Percentiles rank a stretch among this genome's conserved stretches.
Conservation (phyloP, 2,113 vertebrate species). For the Lepus americanus region DNA sequence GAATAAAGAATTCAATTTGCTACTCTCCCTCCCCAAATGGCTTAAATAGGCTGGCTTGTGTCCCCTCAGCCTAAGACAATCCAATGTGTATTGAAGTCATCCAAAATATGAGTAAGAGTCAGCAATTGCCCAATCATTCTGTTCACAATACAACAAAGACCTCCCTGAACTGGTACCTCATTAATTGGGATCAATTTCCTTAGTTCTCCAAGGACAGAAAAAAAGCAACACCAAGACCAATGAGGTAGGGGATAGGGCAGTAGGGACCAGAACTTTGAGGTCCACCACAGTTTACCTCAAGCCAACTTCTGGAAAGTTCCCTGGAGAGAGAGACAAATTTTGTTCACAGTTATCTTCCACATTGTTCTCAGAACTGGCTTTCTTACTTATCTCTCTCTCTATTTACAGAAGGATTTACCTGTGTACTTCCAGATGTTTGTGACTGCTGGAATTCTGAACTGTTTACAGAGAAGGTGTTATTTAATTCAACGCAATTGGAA, state of each 20-base stretch:
- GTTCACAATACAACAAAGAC: not conserved
- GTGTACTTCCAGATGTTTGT: constrained; percentile 46
- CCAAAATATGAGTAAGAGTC: not conserved
- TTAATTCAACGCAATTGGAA: constrained; percentile 67
- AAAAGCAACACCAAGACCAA: not conserved
- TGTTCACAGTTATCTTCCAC: not conserved
- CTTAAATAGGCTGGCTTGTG: not conserved
- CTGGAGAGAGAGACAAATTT: not conserved
- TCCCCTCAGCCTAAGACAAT: not conserved
- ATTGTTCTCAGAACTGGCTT: not conserved
- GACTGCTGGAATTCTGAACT: constrained; percentile 58
- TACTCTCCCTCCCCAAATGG: not conserved
- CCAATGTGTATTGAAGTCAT: not conserved
- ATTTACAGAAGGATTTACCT: constrained; percentile 45
- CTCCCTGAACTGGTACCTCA: not conserved
- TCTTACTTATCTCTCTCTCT: not conserved
- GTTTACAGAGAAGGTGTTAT: constrained; percentile 42
- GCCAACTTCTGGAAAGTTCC: not conserved
- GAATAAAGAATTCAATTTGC: not conserved
- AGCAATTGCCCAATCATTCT: not conserved
- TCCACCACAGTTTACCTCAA: not conserved
- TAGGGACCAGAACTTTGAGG: not conserved
- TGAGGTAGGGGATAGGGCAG: not conserved
- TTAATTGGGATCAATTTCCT: not conserved
- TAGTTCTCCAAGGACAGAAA: not conserved